Evolutionary conservation across 2,113 vertebrate genomes (phyloP), one percentile per base, ranked within the genome.

Genomic region (Phrynosoma blainvillii): DNA sequence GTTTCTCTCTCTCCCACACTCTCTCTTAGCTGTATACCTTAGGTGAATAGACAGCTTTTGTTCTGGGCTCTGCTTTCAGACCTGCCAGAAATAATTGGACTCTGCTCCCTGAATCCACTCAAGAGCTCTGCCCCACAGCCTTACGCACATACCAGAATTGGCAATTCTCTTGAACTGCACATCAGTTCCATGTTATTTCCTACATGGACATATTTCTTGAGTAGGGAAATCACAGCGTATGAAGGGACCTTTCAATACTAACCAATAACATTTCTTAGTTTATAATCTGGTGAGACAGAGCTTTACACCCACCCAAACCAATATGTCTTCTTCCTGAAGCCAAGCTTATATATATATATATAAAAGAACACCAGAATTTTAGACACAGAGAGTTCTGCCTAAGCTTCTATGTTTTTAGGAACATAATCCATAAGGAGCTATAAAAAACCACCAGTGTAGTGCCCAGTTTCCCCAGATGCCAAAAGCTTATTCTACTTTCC

Each of bases 371-470:
- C 1, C 65, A 16, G 32, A 54, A 90, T 90, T 91, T 88, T 62
- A 54, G 0, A 18, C 88, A 81, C 68, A 20, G 82, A 91, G 90
- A 93, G 87, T 85, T 88, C 65, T 93, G 85, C 89, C 88, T 93
- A 68, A 81, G 89, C 88, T 92, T 91, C 85, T 91, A 87, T 2
- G 87, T 82, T 89, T 94, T 94, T 88, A 88, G 84, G 87, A 93
- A 84, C 81, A 56, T 74, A 90, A 91, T 86, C 93, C 87, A 88
- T 16, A 66, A 87, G 92, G 93, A 95, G 89, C 86, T 74, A 77
- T 87, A 93, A 94, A 94, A 92, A 94, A 82, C 84, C 89, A 90
- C 77, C 82, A 91, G 89, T 8, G 1, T 78, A 0, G 84, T 91
- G 76, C 92, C 90, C 90, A 82, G 84, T 85, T 75, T 71, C 84